Conservation (phyloP, 2,888 invertebrate species). For the Acanthoscelides obtectus region DNA sequence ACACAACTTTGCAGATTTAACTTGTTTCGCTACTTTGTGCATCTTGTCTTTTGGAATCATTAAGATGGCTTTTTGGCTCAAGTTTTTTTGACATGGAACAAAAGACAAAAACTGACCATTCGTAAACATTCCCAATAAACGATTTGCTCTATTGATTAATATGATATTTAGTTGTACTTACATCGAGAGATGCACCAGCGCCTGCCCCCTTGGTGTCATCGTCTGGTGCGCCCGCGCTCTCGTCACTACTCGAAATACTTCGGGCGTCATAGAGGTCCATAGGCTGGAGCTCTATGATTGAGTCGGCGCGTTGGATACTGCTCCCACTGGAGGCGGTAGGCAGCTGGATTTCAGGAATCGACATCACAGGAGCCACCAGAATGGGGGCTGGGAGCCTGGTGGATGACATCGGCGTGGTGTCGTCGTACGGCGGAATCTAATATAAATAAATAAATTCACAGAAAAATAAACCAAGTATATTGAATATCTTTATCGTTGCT, state of each 20-base stretch:
- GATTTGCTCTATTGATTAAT: too few species aligned
- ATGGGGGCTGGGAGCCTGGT: neutral
- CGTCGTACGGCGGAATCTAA: neutral
- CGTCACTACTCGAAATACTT: conserved; percentile 41
- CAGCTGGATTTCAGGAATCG: conserved; percentile 34
- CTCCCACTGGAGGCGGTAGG: conserved; percentile 28
- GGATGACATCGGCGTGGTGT: neutral
- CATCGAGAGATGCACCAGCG: neutral
- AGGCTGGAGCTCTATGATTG: conserved; percentile 47
- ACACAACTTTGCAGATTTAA: too few species aligned
- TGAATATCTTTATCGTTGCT: too few species aligned
- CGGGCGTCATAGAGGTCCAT: conserved; percentile 41
- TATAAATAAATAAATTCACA: too few species aligned
- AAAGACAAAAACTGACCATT: too few species aligned
- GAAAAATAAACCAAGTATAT: too few species aligned
- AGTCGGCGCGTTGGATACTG: conserved; percentile 40
- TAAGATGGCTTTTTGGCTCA: too few species aligned
- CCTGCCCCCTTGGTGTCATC: neutral
- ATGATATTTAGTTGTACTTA: neutral
- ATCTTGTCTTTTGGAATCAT: too few species aligned
- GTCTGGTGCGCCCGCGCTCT: conserved; percentile 19
- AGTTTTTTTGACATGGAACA: too few species aligned
- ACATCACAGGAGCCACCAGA: conserved; percentile 24
- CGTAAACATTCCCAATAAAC: too few species aligned
- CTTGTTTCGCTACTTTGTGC: too few species aligned